Percentiles rank a stretch among this genome's conserved stretches.
phyloP scores from a whole-genome alignment of 2,797 vertebrate genomes.

The Setipinna tenuifilis region DNA sequence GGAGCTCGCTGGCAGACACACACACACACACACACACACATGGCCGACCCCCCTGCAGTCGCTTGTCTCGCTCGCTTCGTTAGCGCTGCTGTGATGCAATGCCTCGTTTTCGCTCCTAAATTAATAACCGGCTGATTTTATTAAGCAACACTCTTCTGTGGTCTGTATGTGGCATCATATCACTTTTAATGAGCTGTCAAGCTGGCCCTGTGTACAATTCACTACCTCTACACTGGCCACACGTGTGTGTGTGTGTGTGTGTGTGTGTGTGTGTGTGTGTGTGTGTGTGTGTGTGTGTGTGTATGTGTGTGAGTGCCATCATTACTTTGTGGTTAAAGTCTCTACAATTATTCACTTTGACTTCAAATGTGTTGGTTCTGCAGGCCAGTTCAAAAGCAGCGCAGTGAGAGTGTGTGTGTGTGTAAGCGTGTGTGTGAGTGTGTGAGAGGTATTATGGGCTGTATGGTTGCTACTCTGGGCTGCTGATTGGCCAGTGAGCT shows the following conservation, averaged over 20 bases:
- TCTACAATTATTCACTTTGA: too few relatives aligned
- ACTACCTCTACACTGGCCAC: neutral
- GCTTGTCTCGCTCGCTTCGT: neutral
- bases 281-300: too few relatives aligned
- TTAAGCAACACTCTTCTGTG: neutral
- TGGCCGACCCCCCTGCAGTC: neutral
- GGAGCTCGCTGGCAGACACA: neutral
- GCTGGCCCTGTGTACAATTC: conserved; percentile 25
- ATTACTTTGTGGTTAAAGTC: neutral
- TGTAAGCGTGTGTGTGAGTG: too few relatives aligned
- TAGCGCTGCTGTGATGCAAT: neutral
- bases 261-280: too few relatives aligned
- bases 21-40: neutral
- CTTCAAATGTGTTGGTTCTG: neutral
- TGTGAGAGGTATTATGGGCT: neutral
- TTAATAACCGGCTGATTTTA: neutral
- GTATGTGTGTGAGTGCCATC: neutral
- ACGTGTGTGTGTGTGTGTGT: neutral
- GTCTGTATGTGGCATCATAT: conserved; percentile 32
- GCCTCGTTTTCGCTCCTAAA: neutral
- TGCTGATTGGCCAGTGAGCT: too few relatives aligned
- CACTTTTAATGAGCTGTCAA: conserved; percentile 51
- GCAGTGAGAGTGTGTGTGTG: neutral
- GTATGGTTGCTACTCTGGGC: neutral
- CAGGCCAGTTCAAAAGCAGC: neutral